Evolutionary conservation across 2,797 vertebrate species (phyloP).

Genomic region (Siniperca scherzeri): DNA sequence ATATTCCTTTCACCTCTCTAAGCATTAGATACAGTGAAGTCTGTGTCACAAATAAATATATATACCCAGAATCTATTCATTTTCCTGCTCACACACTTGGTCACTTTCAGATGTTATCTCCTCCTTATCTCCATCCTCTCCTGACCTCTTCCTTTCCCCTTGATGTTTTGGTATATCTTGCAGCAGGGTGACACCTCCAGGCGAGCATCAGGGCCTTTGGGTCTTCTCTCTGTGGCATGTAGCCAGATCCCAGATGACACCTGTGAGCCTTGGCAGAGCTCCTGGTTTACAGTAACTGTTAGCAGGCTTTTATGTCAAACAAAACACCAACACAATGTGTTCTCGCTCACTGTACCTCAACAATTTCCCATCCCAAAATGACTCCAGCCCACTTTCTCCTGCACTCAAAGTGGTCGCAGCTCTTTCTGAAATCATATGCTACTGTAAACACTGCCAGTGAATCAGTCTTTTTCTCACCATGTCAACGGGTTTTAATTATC

Average conservation of each 20-base stretch:
- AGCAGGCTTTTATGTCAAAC: slow-evolving; percentile 78
- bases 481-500: slow-evolving; percentile 80
- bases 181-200: slow-evolving; percentile 58
- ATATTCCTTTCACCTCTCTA: slow-evolving; percentile 19
- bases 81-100: slow-evolving; percentile 2
- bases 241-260: slow-evolving; percentile 78
- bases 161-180: slow-evolving; percentile 50
- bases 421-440: slow-evolving; percentile 60
- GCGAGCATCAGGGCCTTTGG: slow-evolving; percentile 64
- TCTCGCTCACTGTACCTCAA: slow-evolving; percentile 60
- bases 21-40: slow-evolving; percentile 33
- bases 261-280: slow-evolving; percentile 79
- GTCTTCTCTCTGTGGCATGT: slow-evolving; percentile 60
- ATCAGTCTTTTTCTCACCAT: slow-evolving; percentile 71
- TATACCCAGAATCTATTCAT: not conserved
- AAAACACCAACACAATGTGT: slow-evolving; percentile 75
- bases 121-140: slow-evolving; percentile 22
- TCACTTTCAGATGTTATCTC: slow-evolving; percentile 30
- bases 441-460: slow-evolving; percentile 69
- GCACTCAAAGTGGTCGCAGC: slow-evolving; percentile 50
- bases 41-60: slow-evolving; percentile 4
- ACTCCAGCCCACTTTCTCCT: slow-evolving; percentile 73
- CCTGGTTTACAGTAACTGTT: slow-evolving; percentile 79
- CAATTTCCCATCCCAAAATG: slow-evolving; percentile 57
- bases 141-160: slow-evolving; percentile 28